A percentile compares a stretch with the other conserved stretches of the same genome.
These are phyloP conservation scores for Neomorphus geoffroyi DNA, from an alignment of 2,797 vertebrate genomes.

Conservation along the genomic window DNA sequence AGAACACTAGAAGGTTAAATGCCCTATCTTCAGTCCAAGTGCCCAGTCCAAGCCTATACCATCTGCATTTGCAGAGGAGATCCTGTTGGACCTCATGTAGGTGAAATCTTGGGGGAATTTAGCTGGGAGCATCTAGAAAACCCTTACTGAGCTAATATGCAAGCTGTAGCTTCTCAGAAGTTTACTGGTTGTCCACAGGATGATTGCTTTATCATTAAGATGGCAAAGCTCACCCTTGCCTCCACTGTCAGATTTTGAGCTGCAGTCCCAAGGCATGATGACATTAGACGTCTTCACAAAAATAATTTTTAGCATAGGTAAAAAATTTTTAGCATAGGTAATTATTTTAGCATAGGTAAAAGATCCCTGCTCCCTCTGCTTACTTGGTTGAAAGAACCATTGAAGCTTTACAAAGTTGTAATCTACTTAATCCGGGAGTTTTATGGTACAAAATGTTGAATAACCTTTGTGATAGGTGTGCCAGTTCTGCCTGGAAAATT, in stretches of 20 bases:
- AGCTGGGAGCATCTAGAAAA: neutral
- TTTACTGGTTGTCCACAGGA: neutral
- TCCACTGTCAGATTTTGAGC: neutral
- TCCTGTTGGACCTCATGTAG: neutral
- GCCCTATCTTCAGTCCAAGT: neutral
- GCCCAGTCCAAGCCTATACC: neutral
- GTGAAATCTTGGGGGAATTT: neutral
- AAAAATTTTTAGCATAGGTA: neutral
- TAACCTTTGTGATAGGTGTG: neutral
- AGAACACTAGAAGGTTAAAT: neutral
- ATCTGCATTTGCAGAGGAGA: neutral
- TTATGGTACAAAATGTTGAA: neutral
- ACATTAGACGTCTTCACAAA: neutral
- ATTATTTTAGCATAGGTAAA: neutral
- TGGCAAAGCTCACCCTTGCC: neutral
- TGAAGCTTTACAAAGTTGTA: neutral
- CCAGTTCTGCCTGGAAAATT: neutral
- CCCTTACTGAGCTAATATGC: neutral
- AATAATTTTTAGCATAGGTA: neutral
- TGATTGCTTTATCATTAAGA: too few relatives aligned
- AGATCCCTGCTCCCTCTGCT: neutral
- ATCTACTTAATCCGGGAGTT: neutral
- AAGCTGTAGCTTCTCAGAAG: neutral
- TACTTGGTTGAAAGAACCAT: neutral
- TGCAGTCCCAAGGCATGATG: neutral